Evolutionary conservation across 2,113 vertebrate species (phyloP), one percentile per base, ranked within the genome.

Genomic region (Lagopus muta): DNA sequence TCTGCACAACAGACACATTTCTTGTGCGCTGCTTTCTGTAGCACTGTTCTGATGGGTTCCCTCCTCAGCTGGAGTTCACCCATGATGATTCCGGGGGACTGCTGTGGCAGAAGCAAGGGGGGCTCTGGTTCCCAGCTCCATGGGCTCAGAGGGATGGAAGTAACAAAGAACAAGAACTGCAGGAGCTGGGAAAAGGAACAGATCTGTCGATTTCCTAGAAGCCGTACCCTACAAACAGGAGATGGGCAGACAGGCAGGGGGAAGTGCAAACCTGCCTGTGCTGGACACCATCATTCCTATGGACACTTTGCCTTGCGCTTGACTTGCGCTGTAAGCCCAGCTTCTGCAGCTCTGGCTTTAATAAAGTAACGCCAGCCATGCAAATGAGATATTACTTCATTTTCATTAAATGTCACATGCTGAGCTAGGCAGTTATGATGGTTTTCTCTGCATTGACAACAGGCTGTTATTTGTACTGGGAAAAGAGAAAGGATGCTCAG

Each of bases 391-490:
- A 74, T 58, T 64, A 28, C 74, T 92, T 88, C 14, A 72, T 90
- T 94, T 86, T 76, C 90, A 82, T 89, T 87, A 89, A 89, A 74
- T 86, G 85, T 88, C 87, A 79, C 74, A 77, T 2, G 75, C 9
- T 1, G 80, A 0, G 6, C 64, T 43, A 74, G 84, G 75, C 89
- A 45, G 85, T 88, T 79, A 38, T 34, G 69, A 47, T 81, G 79
- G 32, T 91, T 88, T 90, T 67, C 55, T 81, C 64, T 72, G 61
- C 75, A 40, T 30, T 80, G 94, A 69, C 74, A 82, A 70, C 72
- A 77, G 91, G 32, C 69, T 61, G 82, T 76, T 64, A 15, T 62
- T 88, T 0, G 0, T 24, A n/a, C 45, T 67, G 85, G 48, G 75
- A 76, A 88, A 60, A 93, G 77, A 93, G 87, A 61, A 69, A 70